Evolutionary conservation across 2,113 vertebrate genomes (phyloP).

Genomic region (Tauraco erythrolophus): DNA sequence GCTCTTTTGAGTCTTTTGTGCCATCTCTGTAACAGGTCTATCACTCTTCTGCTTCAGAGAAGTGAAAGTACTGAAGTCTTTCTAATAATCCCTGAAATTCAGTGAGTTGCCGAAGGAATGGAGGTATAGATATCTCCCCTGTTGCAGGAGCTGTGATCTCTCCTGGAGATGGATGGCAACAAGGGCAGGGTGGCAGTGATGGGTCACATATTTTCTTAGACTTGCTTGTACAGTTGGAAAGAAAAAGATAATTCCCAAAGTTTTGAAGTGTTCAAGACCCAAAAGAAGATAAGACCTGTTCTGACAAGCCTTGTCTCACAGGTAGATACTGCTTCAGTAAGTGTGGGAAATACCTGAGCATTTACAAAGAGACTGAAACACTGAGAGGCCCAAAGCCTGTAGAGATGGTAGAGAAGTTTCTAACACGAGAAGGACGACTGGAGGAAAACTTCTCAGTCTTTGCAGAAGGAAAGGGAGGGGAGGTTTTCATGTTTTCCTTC

Average conservation of each 20-base stretch:
- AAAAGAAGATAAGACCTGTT: background rate
- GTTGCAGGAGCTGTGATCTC: accelerated
- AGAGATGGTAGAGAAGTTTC: background rate
- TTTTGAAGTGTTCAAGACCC: background rate
- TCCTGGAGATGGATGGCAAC: background rate
- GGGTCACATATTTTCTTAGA: background rate
- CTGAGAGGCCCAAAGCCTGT: background rate
- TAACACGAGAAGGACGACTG: background rate
- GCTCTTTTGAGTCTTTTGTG: background rate
- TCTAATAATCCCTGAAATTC: background rate
- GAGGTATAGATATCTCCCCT: background rate
- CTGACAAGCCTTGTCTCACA: background rate
- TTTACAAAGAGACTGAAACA: background rate
- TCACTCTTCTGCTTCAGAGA: background rate
- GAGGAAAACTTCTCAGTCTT: background rate
- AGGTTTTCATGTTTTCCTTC: background rate
- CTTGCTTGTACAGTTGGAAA: background rate
- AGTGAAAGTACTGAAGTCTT: background rate
- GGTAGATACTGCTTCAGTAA: background rate
- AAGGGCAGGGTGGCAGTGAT: background rate
- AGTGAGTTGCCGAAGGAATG: background rate
- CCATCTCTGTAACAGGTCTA: background rate
- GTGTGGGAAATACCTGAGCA: background rate
- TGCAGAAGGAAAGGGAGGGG: background rate
- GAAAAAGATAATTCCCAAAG: background rate